Conservation (phyloP, 2,797 vertebrate species). For the Vireo griseus region DNA sequence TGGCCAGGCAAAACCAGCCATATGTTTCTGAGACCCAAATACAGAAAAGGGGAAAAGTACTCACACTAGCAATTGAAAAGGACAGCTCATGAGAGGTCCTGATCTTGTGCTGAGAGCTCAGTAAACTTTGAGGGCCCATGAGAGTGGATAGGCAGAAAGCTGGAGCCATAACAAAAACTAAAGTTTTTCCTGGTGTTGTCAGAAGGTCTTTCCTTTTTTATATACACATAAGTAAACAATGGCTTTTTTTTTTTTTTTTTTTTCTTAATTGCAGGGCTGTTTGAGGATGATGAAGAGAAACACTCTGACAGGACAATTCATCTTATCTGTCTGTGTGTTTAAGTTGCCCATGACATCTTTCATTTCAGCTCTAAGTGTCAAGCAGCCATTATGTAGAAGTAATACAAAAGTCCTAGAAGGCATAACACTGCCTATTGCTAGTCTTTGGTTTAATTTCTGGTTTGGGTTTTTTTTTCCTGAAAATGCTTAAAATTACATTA, state of each 20-base stretch:
- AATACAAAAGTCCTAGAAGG: slow-evolving; percentile 6
- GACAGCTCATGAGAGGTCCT: neutral
- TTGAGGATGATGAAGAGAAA: slow-evolving; percentile 27
- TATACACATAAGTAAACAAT: neutral
- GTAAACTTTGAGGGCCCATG: neutral
- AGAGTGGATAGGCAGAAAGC: neutral
- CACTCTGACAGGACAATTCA: neutral
- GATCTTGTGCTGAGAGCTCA: neutral
- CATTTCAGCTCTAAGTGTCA: slow-evolving; percentile 31
- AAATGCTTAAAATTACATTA: neutral
- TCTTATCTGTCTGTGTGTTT: slow-evolving; percentile 52
- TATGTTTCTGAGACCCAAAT: neutral
- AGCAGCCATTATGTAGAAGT: neutral
- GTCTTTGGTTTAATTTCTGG: neutral
- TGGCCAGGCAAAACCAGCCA: neutral
- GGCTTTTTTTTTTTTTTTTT: neutral
- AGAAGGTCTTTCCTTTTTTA: neutral
- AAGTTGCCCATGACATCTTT: slow-evolving; percentile 7
- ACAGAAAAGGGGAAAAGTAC: neutral
- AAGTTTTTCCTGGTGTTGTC: neutral
- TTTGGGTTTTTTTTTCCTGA: neutral
- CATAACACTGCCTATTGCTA: neutral
- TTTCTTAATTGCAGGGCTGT: neutral
- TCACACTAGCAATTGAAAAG: neutral
- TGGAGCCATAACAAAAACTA: slow-evolving; percentile 15